Conservation (phyloP, 2,797 vertebrate genomes). For the Peromyscus attwateri region DNA sequence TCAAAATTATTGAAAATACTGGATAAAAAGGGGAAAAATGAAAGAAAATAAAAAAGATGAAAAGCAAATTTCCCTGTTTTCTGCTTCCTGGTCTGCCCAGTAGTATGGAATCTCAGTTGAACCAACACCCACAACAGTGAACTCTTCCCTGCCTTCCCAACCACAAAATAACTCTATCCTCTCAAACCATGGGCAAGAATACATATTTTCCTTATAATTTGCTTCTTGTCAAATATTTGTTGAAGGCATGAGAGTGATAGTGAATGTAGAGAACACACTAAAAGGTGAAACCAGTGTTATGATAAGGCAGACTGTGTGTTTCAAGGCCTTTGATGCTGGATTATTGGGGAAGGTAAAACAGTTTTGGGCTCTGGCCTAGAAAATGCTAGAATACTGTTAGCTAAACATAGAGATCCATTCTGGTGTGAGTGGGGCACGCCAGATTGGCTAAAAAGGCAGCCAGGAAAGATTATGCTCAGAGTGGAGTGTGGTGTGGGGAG, state of each 20-base stretch:
- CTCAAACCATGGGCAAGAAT: no score
- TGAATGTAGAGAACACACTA: neutral
- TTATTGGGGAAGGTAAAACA: neutral
- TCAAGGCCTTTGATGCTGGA: neutral
- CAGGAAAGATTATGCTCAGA: neutral
- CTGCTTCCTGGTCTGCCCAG: neutral
- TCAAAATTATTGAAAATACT: neutral
- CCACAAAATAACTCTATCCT: neutral
- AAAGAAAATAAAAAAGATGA: neutral
- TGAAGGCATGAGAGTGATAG: neutral
- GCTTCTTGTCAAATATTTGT: neutral
- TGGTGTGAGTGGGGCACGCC: no score
- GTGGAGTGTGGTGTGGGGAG: rapidly evolving
- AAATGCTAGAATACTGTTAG: neutral
- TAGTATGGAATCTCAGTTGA: neutral
- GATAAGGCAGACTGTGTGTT: neutral
- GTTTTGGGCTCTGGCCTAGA: no score
- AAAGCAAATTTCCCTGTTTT: neutral
- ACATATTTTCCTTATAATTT: neutral
- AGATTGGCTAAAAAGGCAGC: no score
- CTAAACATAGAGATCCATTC: neutral
- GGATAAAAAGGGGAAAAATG: no score
- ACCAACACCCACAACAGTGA: neutral
- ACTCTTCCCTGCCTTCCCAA: rapidly evolving
- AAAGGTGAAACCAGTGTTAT: neutral